Base-by-base conservation (phyloP, 2,888 invertebrate species). In the Petrophora chlorosata region DNA sequence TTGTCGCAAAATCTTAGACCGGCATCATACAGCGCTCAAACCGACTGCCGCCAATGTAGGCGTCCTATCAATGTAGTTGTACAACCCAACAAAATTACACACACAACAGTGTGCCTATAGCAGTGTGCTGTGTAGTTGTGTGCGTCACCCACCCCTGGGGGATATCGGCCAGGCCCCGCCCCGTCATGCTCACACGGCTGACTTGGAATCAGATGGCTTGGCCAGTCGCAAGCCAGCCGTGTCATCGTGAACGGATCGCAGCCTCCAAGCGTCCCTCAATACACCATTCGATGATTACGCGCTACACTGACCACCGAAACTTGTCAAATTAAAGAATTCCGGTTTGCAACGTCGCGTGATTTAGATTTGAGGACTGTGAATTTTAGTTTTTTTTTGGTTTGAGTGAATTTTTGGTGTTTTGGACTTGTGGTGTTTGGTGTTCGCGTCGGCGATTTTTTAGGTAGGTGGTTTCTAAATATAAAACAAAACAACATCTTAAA, bases 221-320 rank as follows among this genome's bases (percentile, higher is more conserved):
- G 86, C 84, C 90, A 90, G 90, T 90, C 87, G 87, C 77, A 76
- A 89, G 74, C 89, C 81, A 89, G 90, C 90, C 90, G 88, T 89
- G 84, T 77, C 82, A 84, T 82, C 86, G 88, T 79, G 81, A 89
- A 87, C 88, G 88, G 85, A 85, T 86, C 87, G 89, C 75, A 80
- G 85, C 77, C 70, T 82, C 80, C 79, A 73, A 79, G 73, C 48
- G 42, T 48, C 79, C 75, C 78, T 72, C 76, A 76, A 80, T 85
- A 84, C 82, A 79, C 83, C 81, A 82, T 85, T 80, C 85, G 85
- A 85, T 85, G 80, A 88, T 88, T 85, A 80, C 89, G 84, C 87
- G 89, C 71, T 80, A 88, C 85, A 76, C 80, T 85, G 83, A 71
- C 76, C 84, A 79, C 79, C 67, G 79, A 78, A 79, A 85, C 85